These are phyloP conservation scores for Sylvietta virens DNA, from an alignment of 2,113 vertebrate genomes.

Conservation along the genomic window DNA sequence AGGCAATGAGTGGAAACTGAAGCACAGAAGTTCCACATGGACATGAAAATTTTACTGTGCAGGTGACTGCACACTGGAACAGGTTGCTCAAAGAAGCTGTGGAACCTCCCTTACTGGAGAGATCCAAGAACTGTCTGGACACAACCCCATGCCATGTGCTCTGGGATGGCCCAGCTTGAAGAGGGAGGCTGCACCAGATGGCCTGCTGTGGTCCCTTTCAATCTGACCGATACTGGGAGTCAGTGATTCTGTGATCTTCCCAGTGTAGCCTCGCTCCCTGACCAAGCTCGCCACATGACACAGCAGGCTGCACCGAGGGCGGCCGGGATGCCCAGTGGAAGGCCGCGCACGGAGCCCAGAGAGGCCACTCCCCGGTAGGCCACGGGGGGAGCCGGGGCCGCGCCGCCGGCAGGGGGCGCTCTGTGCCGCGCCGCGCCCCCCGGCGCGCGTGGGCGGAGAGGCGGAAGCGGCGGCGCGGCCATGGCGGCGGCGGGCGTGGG, in stretches of 20 bases:
- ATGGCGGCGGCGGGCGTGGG: constrained; percentile 78
- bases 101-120: no score
- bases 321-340: accelerated
- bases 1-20: neutral
- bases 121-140: neutral
- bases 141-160: accelerated
- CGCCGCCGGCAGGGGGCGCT: neutral
- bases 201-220: no score
- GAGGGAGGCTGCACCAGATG: no score
- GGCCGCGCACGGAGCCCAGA: neutral
- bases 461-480: neutral
- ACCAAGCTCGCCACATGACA: accelerated
- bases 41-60: neutral
- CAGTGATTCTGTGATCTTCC: neutral
- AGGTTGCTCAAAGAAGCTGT: neutral
- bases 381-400: no score
- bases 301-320: accelerated
- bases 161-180: no score
- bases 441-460: neutral
- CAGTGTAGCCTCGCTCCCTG: accelerated
- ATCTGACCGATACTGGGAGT: no score
- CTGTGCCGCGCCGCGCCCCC: neutral
- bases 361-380: accelerated
- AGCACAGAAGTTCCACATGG: neutral
- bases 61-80: neutral